phyloP scores from a whole-genome alignment of 2,888 invertebrate species.

The Epirrhoe tristata region DNA sequence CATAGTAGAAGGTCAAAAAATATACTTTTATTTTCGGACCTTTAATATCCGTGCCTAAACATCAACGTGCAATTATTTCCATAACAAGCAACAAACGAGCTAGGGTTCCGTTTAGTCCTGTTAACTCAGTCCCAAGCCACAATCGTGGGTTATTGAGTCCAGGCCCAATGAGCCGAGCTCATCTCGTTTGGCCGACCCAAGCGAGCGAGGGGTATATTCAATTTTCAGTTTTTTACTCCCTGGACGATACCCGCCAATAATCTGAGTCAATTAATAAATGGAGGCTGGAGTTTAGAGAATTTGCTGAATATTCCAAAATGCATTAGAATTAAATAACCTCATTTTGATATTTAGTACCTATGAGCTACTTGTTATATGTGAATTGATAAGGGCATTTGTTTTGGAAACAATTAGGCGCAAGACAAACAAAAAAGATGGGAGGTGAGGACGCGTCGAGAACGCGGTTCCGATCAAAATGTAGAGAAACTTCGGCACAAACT shows the following conservation, averaged over 20 bases:
- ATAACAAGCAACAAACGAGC: constrained; percentile 23
- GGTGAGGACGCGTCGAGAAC: too few species aligned
- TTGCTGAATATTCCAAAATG: constrained; percentile 19
- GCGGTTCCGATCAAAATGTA: too few species aligned
- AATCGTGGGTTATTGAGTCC: constrained; percentile 47
- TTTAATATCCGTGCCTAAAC: constrained; percentile 16
- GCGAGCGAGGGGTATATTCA: constrained; percentile 48
- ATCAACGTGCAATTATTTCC: constrained; percentile 24
- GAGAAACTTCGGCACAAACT: too few species aligned
- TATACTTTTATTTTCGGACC: constrained; percentile 20
- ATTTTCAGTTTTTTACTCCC: constrained; percentile 43
- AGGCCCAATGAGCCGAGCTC: constrained; percentile 46
- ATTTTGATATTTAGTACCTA: not conserved
- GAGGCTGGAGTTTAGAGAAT: constrained; percentile 15
- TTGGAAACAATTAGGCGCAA: too few species aligned
- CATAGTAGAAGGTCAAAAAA: constrained; percentile 11
- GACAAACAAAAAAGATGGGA: too few species aligned
- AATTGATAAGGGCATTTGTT: too few species aligned
- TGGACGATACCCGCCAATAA: constrained; percentile 32
- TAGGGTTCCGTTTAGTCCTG: constrained; percentile 26
- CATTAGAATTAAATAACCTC: not conserved
- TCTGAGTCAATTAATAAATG: constrained; percentile 37
- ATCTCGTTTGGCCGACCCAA: constrained; percentile 48
- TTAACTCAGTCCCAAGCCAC: constrained; percentile 43
- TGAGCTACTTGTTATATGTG: too few species aligned